Percentiles rank a stretch among this genome's conserved stretches.
These are phyloP conservation scores for Endomychus coccineus DNA, from an alignment of 2,888 invertebrate genomes.

Conservation along the genomic window DNA sequence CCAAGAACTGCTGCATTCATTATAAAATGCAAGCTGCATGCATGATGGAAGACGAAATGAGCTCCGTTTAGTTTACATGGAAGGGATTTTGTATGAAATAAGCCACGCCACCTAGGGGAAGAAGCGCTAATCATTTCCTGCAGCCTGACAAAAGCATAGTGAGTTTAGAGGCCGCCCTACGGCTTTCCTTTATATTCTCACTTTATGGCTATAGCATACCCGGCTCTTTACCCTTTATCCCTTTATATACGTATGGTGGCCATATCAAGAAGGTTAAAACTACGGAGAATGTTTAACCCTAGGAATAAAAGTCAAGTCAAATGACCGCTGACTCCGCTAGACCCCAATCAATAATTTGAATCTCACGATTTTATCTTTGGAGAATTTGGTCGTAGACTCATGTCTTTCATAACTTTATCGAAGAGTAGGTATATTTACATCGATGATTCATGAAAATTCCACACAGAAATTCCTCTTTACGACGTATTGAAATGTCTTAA, in stretches of 20 bases:
- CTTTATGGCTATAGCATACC: slow-evolving; percentile 21
- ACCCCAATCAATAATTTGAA: no score
- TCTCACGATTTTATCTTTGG: no score
- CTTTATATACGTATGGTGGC: slow-evolving; percentile 21
- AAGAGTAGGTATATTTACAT: no score
- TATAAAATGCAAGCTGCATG: not conserved
- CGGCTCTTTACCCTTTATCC: slow-evolving; percentile 22
- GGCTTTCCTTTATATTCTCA: slow-evolving; percentile 24
- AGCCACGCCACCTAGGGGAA: slow-evolving; percentile 22
- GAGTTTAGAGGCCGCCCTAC: slow-evolving; percentile 17
- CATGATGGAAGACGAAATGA: slow-evolving; percentile 10
- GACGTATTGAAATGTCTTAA: no score
- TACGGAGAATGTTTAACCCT: slow-evolving; percentile 12
- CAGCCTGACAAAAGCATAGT: slow-evolving; percentile 21
- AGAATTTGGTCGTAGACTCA: no score
- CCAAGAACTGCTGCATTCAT: no score
- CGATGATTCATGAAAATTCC: no score
- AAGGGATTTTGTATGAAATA: slow-evolving; percentile 5
- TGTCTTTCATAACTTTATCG: no score
- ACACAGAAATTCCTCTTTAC: no score
- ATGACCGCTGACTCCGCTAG: no score
- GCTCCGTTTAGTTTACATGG: not conserved
- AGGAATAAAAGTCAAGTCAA: slow-evolving; percentile 10
- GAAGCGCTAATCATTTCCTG: slow-evolving; percentile 27
- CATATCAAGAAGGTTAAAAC: slow-evolving; percentile 10